phyloP scores from a whole-genome alignment of 2,888 invertebrate species.

The Muschampia plurimacula region DNA sequence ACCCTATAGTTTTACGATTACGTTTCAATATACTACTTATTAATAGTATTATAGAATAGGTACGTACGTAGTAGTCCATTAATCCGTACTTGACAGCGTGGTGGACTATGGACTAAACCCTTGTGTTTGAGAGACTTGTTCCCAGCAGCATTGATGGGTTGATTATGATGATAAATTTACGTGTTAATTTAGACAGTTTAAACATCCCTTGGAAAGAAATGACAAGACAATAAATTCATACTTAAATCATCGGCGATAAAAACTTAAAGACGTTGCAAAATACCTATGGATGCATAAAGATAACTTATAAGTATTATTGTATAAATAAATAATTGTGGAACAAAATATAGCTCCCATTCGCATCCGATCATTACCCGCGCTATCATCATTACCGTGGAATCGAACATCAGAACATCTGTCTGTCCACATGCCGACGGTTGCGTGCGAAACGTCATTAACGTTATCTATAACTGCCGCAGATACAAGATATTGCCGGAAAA shows the following conservation, averaged over 20 bases:
- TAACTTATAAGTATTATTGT: background rate
- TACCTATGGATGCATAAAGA: conserved; percentile 14
- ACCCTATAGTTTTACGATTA: no score
- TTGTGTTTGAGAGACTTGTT: no score
- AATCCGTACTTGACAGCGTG: no score
- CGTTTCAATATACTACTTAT: no score
- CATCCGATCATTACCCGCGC: conserved; percentile 24
- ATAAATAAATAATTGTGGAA: conserved; percentile 25
- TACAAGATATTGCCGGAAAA: conserved; percentile 32
- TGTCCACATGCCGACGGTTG: conserved; percentile 48
- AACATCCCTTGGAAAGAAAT: no score
- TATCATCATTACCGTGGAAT: conserved; percentile 53
- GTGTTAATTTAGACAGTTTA: no score
- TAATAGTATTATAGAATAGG: no score
- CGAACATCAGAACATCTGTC: conserved; percentile 55
- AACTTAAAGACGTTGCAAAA: background rate
- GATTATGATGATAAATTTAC: no score
- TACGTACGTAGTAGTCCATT: no score
- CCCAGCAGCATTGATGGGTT: no score
- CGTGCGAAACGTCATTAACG: conserved; percentile 56
- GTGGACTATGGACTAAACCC: no score
- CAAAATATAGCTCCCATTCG: conserved; percentile 8
- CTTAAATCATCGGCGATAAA: background rate
- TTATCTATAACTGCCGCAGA: conserved; percentile 44
- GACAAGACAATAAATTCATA: background rate